These are phyloP conservation scores for Archips xylosteana DNA, from an alignment of 2,888 invertebrate species.

Conservation along the genomic window DNA sequence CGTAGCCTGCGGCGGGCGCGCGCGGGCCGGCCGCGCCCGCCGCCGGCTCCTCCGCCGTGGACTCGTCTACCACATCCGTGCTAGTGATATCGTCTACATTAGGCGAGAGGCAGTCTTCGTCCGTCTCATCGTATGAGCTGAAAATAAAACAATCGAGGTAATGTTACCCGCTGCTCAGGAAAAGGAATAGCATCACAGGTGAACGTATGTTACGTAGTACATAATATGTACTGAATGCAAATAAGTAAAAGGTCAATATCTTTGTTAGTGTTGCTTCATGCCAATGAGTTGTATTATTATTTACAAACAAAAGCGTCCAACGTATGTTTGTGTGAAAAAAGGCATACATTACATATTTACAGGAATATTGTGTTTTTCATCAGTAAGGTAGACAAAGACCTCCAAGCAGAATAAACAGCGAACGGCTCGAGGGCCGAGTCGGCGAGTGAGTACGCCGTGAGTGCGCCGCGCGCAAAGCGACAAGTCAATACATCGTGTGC, in stretches of 20 bases:
- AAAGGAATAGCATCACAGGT: constrained; percentile 23
- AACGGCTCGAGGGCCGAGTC: constrained; percentile 50
- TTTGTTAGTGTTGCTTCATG: constrained; percentile 81
- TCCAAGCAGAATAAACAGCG: constrained; percentile 69
- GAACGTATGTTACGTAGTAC: constrained; percentile 38
- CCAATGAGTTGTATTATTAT: constrained; percentile 65
- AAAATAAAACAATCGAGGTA: constrained; percentile 52
- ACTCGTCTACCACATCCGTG: constrained; percentile 78
- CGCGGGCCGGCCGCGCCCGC: constrained; percentile 46
- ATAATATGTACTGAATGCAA: constrained; percentile 83
- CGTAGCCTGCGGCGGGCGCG: constrained; percentile 60
- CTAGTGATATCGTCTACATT: constrained; percentile 87
- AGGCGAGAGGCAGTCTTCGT: constrained; percentile 89
- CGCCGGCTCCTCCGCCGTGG: constrained; percentile 74
- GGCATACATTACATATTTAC: constrained; percentile 65
- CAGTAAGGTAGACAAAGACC: constrained; percentile 83
- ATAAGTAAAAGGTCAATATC: constrained; percentile 63
- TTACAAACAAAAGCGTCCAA: constrained; percentile 77
- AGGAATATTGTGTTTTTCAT: constrained; percentile 70
- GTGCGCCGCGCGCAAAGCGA: constrained; percentile 54
- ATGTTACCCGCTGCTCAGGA: constrained; percentile 10
- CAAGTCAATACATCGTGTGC: constrained; percentile 63
- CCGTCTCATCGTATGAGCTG: constrained; percentile 90
- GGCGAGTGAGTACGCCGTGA: constrained; percentile 44
- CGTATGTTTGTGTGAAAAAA: constrained; percentile 49